These are phyloP conservation scores for Wiebesia pumilae DNA, from an alignment of 1,140 invertebrate genomes.

Conservation along the genomic window DNA sequence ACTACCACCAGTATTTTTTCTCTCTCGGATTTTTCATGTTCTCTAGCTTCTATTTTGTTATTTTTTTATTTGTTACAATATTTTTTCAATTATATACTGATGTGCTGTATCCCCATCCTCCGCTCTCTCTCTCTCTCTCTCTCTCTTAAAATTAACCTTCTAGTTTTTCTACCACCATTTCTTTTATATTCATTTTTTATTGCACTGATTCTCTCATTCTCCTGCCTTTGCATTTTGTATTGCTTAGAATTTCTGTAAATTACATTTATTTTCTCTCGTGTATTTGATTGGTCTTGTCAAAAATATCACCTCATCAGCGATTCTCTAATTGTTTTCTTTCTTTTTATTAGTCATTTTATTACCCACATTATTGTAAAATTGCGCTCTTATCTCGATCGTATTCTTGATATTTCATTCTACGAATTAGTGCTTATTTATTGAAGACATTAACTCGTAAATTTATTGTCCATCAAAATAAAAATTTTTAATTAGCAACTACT, in stretches of 20 bases:
- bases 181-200: background rate
- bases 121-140: background rate
- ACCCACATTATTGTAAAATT: background rate
- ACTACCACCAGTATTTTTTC: background rate
- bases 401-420: background rate
- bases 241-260: slow-evolving; percentile 16
- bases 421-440: background rate
- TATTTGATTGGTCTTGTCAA: background rate
- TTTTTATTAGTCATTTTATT: background rate
- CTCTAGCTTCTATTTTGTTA: background rate
- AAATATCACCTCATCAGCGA: background rate
- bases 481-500: background rate
- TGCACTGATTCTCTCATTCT: background rate
- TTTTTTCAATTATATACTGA: background rate
- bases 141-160: background rate
- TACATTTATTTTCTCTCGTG: background rate
- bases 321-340: slow-evolving; percentile 4
- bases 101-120: background rate
- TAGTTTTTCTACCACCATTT: background rate
- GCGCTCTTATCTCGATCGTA: background rate
- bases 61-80: background rate
- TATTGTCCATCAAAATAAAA: background rate
- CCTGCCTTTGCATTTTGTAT: background rate
- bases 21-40: background rate
- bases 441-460: background rate